phyloP scores from a whole-genome alignment of 2,113 vertebrate species.

The Lanius collurio region DNA sequence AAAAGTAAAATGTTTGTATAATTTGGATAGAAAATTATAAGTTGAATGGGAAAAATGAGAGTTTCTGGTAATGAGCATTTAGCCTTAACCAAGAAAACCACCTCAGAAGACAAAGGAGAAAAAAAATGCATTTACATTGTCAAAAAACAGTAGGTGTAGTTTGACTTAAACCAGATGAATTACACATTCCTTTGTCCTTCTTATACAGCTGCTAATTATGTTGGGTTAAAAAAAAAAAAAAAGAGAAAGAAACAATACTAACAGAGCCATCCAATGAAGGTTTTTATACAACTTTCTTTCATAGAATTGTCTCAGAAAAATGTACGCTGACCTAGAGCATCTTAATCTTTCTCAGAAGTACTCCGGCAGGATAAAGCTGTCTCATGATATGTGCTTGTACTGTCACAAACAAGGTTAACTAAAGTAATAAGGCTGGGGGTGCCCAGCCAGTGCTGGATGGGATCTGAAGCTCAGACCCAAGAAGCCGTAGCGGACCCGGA shows the following conservation, averaged over 20 bases:
- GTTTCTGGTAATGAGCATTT: not conserved
- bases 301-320: not conserved
- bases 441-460: too few species aligned
- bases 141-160: not conserved
- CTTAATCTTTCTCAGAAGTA: not conserved
- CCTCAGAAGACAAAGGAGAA: not conserved
- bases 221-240: not conserved
- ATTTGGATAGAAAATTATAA: not conserved
- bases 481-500: too few species aligned
- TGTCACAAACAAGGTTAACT: not conserved
- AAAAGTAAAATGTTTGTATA: not conserved
- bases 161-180: not conserved
- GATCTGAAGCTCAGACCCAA: too few species aligned
- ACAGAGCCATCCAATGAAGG: not conserved
- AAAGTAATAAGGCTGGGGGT: too few species aligned
- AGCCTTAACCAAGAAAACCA: not conserved
- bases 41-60: not conserved
- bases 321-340: not conserved
- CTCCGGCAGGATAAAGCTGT: not conserved
- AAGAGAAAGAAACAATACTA: not conserved
- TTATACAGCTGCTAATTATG: not conserved
- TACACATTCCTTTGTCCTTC: not conserved
- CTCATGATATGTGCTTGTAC: not conserved
- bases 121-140: rapidly evolving
- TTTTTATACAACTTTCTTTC: not conserved